A percentile compares a stretch with the other conserved stretches of the same genome.
Conservation (phyloP, 2,888 invertebrate genomes). For the Lasius platythorax region DNA sequence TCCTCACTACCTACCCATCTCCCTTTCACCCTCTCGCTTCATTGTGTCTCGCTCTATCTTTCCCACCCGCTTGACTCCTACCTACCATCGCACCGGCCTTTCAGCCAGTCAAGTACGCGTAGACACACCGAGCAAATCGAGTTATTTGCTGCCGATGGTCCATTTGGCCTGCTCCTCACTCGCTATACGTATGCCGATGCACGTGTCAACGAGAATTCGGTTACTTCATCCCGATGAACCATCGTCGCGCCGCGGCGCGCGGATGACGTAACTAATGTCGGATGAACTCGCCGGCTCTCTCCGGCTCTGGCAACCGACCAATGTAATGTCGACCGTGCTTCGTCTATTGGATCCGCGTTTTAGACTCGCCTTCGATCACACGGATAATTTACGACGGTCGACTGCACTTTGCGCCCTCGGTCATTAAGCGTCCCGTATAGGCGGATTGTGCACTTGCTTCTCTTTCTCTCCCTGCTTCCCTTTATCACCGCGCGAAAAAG, state of each 20-base stretch:
- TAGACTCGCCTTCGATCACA: constrained; percentile 52
- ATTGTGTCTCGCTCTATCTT: constrained; percentile 15
- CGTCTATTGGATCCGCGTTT: constrained; percentile 56
- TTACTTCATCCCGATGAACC: constrained; percentile 67
- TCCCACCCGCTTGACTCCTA: constrained; percentile 21
- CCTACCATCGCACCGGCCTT: constrained; percentile 43
- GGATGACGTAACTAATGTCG: constrained; percentile 72
- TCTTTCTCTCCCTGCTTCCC: neutral
- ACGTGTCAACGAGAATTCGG: constrained; percentile 77
- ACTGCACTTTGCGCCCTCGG: constrained; percentile 49
- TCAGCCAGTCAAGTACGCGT: constrained; percentile 69
- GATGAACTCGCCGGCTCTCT: constrained; percentile 63
- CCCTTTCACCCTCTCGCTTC: constrained; percentile 34
- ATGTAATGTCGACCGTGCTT: constrained; percentile 64
- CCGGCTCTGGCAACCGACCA: constrained; percentile 65
- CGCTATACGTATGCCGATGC: constrained; percentile 69
- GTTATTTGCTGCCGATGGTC: constrained; percentile 74
- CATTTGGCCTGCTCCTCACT: constrained; percentile 68
- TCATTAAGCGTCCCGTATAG: constrained; percentile 41
- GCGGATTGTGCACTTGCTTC: constrained; percentile 8
- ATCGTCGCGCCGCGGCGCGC: constrained; percentile 49
- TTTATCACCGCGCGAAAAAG: neutral
- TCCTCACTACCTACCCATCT: constrained; percentile 37
- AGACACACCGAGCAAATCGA: constrained; percentile 70
- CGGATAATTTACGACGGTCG: constrained; percentile 70